A percentile compares a stretch with the other conserved stretches of the same genome.
These are phyloP conservation scores for Notolabrus celidotus DNA, from an alignment of 2,797 vertebrate species.

Conservation along the genomic window DNA sequence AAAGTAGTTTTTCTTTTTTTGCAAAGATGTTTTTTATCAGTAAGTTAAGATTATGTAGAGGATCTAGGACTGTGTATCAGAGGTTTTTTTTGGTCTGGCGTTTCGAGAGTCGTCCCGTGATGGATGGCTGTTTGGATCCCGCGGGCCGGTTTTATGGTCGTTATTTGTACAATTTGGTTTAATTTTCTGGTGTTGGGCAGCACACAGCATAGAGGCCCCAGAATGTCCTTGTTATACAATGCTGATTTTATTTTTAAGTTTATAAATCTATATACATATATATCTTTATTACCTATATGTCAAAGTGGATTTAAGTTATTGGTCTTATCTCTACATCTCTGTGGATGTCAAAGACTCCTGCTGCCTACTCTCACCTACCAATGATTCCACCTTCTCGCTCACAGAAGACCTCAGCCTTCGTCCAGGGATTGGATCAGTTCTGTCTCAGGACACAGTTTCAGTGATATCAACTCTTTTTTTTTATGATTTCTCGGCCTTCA, in stretches of 20 bases:
- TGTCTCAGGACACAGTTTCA: conserved; percentile 94
- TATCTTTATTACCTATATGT: conserved; percentile 73
- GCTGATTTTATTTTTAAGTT: conserved; percentile 67
- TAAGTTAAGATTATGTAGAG: conserved; percentile 76
- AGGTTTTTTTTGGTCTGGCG: conserved; percentile 46
- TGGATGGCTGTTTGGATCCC: conserved; percentile 39
- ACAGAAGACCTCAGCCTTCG: conserved; percentile 81
- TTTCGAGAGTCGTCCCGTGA: conserved; percentile 56
- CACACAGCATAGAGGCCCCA: conserved; percentile 73
- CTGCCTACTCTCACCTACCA: conserved; percentile 81
- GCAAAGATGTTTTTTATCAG: conserved; percentile 79
- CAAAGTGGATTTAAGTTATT: conserved; percentile 79
- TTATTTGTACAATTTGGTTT: conserved; percentile 58
- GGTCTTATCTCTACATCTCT: conserved; percentile 73
- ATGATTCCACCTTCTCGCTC: conserved; percentile 80
- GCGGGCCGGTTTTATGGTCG: conserved; percentile 56
- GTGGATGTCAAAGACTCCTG: conserved; percentile 80
- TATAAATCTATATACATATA: conserved; percentile 59
- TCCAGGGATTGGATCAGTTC: conserved; percentile 84
- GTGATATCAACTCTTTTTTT: conserved; percentile 80
- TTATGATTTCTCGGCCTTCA: conserved; percentile 79
- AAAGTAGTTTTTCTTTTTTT: conserved; percentile 69
- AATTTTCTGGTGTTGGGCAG: conserved; percentile 73
- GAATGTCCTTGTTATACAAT: conserved; percentile 77
- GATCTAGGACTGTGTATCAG: conserved; percentile 65